Evolutionary conservation across 2,797 vertebrate genomes (phyloP), one percentile per base, ranked within the genome.

Genomic region (Oceanodroma leucorhoa): DNA sequence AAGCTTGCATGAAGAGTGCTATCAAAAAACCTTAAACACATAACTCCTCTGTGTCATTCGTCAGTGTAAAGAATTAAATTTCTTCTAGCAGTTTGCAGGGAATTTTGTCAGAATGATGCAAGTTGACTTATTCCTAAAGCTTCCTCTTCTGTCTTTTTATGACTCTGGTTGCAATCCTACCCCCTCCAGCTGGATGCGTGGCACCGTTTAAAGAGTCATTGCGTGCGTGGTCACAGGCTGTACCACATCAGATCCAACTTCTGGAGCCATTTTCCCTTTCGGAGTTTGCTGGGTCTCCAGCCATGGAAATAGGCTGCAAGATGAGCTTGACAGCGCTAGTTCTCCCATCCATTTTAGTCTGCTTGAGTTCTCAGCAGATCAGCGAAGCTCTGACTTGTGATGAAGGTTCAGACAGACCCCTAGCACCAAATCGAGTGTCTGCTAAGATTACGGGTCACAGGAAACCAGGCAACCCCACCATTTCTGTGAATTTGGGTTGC

Each of bases 31-130:
- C 53, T 45, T 23, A 64, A 76, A 83, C 45, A 34, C 17, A 0
- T 40, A 79, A 46, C 13, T 79, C 67, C 55, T 91, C 32, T 58
- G 51, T 8, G 0, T 70, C 23, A 3, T 41, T 29, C 2, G 3
- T 45, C 62, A 55, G 5, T 17, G 29, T 70, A 77, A 94, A 90
- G 46, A 75, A 85, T 50, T 76, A 80, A 9, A 45, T 80, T 83
- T 91, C 24, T 72, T 89, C 50, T 36, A 72, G 72, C 9, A 72
- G 22, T 71, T 83, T 85, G 26, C 50, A 71, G 64, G 34, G 54
- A 65, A 77, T 77, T 91, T 85, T 64, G 65, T 89, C 67, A 80
- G 53, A 87, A 80, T 30, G 48, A 55, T 64, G 40, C 43, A 70
- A 93, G 29, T 14, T 5, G 4, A 38, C n/a, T 57, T 61, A 51